Evolutionary conservation across 1,140 invertebrate genomes (phyloP).

Genomic region (Euborellia annulipes): DNA sequence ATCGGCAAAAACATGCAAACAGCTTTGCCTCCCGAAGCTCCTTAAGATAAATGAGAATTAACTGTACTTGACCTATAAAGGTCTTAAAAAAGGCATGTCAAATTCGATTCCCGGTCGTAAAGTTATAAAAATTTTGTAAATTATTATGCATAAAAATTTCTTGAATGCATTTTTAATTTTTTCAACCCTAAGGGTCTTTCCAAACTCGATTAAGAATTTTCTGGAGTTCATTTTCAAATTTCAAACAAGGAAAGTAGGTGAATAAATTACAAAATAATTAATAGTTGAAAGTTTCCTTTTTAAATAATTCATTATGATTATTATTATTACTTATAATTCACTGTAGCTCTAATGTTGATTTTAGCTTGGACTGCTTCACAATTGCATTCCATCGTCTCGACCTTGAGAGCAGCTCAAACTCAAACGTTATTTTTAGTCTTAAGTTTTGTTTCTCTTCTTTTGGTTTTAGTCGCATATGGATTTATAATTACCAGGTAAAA

Average conservation of each 20-base stretch:
- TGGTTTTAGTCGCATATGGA: conserved; percentile 35
- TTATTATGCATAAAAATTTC: no score
- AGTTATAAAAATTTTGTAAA: no score
- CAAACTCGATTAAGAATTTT: neutral
- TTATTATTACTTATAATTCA: neutral
- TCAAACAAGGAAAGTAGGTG: neutral
- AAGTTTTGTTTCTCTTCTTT: conserved; percentile 43
- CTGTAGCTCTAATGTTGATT: neutral
- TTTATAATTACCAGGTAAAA: conserved; percentile 38
- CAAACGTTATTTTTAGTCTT: conserved; percentile 51
- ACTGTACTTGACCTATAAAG: no score
- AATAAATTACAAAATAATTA: neutral
- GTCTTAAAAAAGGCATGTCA: no score
- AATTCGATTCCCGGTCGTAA: no score
- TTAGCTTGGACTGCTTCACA: conserved; percentile 27
- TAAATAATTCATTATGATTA: neutral
- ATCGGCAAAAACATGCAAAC: no score
- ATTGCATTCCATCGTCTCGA: conserved; percentile 38
- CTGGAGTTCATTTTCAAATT: neutral
- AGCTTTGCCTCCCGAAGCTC: no score
- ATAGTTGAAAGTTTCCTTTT: neutral
- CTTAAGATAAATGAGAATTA: no score
- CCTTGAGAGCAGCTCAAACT: conserved; percentile 51
- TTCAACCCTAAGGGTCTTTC: neutral
- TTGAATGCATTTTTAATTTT: no score